Evolutionary conservation across 2,113 vertebrate genomes (phyloP).

Genomic region (Catagonus wagneri): DNA sequence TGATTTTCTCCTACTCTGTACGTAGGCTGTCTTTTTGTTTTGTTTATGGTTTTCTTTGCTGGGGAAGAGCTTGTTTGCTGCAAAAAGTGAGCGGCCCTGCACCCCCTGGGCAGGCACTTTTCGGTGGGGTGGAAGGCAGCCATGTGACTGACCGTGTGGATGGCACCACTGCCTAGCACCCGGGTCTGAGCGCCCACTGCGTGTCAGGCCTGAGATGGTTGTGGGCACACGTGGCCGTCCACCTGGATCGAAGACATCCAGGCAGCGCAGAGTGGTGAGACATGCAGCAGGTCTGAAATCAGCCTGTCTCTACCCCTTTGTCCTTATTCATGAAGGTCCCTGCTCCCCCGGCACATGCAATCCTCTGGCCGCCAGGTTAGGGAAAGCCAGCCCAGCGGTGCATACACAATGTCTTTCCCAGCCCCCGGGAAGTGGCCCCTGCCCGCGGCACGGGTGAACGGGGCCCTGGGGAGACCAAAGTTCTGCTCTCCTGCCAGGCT

Average conservation of each 20-base stretch:
- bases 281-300: accelerated
- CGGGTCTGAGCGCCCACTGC: accelerated
- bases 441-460: neutral
- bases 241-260: accelerated
- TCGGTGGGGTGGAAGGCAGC: accelerated
- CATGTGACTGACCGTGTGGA: neutral
- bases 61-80: too few relatives aligned
- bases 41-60: too few relatives aligned
- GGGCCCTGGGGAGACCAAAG: neutral
- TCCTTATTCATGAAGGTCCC: neutral
- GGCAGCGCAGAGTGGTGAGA: neutral
- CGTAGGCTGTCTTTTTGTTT: too few relatives aligned
- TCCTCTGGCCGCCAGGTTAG: neutral
- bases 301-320: accelerated
- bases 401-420: accelerated
- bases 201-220: too few relatives aligned
- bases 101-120: accelerated
- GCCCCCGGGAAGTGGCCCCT: neutral
- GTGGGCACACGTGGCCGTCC: accelerated
- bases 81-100: too few relatives aligned
- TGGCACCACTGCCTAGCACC: accelerated
- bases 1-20: too few relatives aligned
- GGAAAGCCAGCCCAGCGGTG: neutral
- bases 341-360: neutral
- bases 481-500: neutral